Percentiles rank a stretch among this genome's conserved stretches.
Evolutionary conservation across 2,113 vertebrate species (phyloP).

Genomic region (Tringa solitaria): DNA sequence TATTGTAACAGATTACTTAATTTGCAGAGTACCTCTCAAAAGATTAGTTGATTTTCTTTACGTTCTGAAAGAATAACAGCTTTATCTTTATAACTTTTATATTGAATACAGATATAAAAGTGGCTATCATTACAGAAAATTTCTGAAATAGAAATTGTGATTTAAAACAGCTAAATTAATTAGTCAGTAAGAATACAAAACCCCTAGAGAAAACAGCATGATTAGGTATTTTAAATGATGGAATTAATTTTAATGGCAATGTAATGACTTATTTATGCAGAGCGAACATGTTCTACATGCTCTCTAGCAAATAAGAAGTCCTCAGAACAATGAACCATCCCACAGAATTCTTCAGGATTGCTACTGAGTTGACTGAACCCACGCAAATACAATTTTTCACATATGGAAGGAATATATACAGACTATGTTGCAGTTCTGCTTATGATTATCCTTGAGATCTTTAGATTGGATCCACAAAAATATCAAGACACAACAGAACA

Average conservation of each 20-base stretch:
- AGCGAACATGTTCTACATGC: background rate
- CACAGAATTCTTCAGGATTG: constrained; percentile 22
- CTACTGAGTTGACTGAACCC: constrained; percentile 35
- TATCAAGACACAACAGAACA: background rate
- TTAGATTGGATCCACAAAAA: background rate
- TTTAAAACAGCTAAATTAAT: background rate
- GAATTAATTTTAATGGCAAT: background rate
- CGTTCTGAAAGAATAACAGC: background rate
- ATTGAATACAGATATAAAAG: background rate
- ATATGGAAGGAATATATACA: constrained; percentile 11
- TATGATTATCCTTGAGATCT: background rate
- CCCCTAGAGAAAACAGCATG: background rate
- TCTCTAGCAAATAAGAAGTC: background rate
- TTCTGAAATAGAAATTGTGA: background rate
- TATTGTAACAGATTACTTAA: background rate
- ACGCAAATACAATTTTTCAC: constrained; percentile 1
- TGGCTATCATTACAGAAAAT: background rate
- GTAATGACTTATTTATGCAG: background rate
- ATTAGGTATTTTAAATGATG: background rate
- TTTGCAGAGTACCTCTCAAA: background rate
- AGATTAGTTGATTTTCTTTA: background rate
- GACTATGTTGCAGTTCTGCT: background rate
- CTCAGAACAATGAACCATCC: constrained; percentile 1
- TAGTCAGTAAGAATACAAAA: background rate
- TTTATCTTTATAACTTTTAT: background rate